Evolutionary conservation across 2,888 invertebrate species (phyloP).

Genomic region (Spialia ferax): DNA sequence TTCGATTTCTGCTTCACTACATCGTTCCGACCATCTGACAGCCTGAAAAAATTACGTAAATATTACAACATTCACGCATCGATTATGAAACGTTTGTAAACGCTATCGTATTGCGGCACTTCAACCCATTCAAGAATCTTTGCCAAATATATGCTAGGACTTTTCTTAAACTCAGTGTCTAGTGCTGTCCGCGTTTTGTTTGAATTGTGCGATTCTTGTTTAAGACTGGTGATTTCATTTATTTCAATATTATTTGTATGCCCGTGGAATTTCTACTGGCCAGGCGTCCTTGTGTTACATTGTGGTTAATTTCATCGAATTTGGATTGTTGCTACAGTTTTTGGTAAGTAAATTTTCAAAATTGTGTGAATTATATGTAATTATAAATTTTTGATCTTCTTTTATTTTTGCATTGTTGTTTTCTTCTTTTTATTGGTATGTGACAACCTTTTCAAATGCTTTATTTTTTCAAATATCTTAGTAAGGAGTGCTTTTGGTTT

Average conservation of each 20-base stretch:
- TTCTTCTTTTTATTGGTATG: background rate
- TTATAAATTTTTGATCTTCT: background rate
- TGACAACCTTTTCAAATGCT: background rate
- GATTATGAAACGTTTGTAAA: slow-evolving; percentile 76
- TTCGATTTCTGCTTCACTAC: slow-evolving; percentile 55
- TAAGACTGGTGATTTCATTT: slow-evolving; percentile 78
- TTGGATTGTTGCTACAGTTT: slow-evolving; percentile 77
- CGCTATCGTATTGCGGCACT: slow-evolving; percentile 55
- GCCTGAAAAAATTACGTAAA: slow-evolving; percentile 85
- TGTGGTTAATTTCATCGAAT: slow-evolving; percentile 71
- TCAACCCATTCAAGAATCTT: slow-evolving; percentile 47
- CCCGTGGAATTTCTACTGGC: slow-evolving; percentile 69
- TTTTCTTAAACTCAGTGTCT: slow-evolving; percentile 54
- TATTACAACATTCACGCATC: slow-evolving; percentile 82
- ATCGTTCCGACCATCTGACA: slow-evolving; percentile 72
- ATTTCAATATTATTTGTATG: slow-evolving; percentile 74
- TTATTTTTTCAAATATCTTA: background rate
- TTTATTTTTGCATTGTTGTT: background rate
- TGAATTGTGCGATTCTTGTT: slow-evolving; percentile 73
- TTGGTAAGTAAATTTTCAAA: slow-evolving; percentile 64
- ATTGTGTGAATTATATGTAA: no score
- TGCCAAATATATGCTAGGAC: slow-evolving; percentile 43
- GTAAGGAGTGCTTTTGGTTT: background rate
- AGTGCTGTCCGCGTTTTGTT: slow-evolving; percentile 63
- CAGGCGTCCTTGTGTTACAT: slow-evolving; percentile 69